Conservation (phyloP, 1,140 invertebrate genomes). For the Dendroctonus valens region DNA sequence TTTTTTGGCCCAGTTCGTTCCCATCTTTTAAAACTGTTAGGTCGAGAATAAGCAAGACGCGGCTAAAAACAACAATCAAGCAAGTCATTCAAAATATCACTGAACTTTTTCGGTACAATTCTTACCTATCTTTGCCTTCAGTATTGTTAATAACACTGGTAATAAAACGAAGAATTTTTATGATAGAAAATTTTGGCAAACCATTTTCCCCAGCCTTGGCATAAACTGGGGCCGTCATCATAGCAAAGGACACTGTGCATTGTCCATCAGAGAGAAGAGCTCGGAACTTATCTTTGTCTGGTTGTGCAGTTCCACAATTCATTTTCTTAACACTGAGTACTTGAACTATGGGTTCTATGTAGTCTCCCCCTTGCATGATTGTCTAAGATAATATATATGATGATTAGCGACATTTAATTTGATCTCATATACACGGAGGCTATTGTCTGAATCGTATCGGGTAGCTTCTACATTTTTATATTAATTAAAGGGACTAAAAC, state of each 20-base stretch:
- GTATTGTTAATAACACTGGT: constrained; percentile 69
- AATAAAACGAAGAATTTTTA: constrained; percentile 75
- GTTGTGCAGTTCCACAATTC: constrained; percentile 53
- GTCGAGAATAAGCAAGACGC: constrained; percentile 80
- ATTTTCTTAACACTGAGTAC: constrained; percentile 68
- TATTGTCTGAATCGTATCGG: too few species aligned
- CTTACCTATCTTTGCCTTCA: constrained; percentile 20
- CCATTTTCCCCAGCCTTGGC: constrained; percentile 66
- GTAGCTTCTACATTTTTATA: too few species aligned
- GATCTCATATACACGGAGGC: too few species aligned
- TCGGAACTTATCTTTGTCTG: constrained; percentile 73
- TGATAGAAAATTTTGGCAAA: constrained; percentile 72
- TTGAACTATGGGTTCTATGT: constrained; percentile 69
- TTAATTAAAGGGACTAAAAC: too few species aligned
- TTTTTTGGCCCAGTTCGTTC: constrained; percentile 65
- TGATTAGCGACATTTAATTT: too few species aligned
- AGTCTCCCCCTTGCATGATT: constrained; percentile 65
- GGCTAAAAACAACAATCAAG: constrained; percentile 51
- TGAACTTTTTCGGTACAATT: constrained; percentile 46
- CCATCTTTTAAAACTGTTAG: constrained; percentile 73
- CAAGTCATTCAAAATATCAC: too few species aligned
- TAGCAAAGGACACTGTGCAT: constrained; percentile 80
- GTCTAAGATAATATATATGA: constrained; percentile 49
- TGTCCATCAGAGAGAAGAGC: constrained; percentile 84
- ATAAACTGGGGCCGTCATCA: constrained; percentile 88